A percentile compares a stretch with the other conserved stretches of the same genome.
phyloP scores from a whole-genome alignment of 2,888 invertebrate genomes.

The Argyresthia albistria region DNA sequence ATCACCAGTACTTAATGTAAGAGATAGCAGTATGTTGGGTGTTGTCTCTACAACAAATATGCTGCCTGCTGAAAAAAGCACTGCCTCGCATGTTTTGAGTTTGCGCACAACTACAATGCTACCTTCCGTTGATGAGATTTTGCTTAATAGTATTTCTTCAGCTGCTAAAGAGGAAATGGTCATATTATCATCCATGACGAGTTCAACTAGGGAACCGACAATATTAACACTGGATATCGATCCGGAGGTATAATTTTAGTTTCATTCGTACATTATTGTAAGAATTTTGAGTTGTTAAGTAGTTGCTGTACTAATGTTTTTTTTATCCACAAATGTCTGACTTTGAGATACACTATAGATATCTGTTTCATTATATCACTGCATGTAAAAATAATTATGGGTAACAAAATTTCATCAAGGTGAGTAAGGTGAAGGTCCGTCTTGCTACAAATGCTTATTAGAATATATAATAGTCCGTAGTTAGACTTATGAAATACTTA shows the following conservation, averaged over 20 bases:
- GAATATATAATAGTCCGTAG: too few relatives aligned
- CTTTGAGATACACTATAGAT: background rate
- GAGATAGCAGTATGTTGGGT: conserved; percentile 61
- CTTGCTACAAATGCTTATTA: too few relatives aligned
- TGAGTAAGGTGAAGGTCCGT: conserved; percentile 44
- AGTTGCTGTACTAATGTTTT: too few relatives aligned
- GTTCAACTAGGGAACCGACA: conserved; percentile 66
- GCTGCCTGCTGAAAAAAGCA: conserved; percentile 63
- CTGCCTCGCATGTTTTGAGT: conserved; percentile 71
- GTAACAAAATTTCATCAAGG: conserved; percentile 19
- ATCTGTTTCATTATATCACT: conserved; percentile 1
- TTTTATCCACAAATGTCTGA: too few relatives aligned
- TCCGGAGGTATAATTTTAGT: conserved; percentile 70
- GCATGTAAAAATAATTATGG: conserved; percentile 3
- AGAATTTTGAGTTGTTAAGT: too few relatives aligned
- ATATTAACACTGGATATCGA: conserved; percentile 75
- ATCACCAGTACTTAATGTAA: conserved; percentile 66
- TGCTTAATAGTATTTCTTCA: conserved; percentile 74
- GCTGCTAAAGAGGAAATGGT: conserved; percentile 74
- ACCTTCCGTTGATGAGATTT: conserved; percentile 73
- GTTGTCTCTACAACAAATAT: conserved; percentile 57
- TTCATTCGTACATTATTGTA: conserved; percentile 16
- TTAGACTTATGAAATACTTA: too few relatives aligned
- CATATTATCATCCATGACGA: conserved; percentile 64
- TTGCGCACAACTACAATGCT: conserved; percentile 71